Evolutionary conservation across 1,140 invertebrate species (phyloP).

Genomic region (Formica selysi): DNA sequence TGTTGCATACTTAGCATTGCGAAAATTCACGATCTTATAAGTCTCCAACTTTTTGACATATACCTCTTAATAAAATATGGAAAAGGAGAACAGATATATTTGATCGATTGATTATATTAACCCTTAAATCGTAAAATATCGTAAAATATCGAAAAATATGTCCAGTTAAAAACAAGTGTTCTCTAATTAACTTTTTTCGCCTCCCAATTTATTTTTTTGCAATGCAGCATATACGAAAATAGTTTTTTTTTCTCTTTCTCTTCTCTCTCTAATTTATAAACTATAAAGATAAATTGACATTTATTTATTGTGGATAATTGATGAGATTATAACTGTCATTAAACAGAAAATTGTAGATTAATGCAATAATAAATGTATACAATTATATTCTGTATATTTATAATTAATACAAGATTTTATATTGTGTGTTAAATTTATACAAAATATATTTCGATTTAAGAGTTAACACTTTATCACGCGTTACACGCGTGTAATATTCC

Average conservation of each 20-base stretch:
- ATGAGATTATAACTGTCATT: background rate
- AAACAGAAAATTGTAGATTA: background rate
- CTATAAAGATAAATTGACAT: background rate
- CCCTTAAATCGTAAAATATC: background rate
- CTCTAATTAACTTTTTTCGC: background rate
- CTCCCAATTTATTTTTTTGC: background rate
- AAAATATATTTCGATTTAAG: slow-evolving; percentile 8
- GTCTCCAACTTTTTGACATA: background rate
- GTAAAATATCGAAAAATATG: background rate
- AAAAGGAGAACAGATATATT: background rate
- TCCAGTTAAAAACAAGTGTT: background rate
- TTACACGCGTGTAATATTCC: background rate
- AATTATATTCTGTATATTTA: background rate
- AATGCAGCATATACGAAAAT: background rate
- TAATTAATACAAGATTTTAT: too few relatives aligned
- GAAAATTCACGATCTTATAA: background rate
- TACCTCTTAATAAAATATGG: background rate
- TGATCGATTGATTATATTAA: background rate
- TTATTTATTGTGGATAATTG: background rate
- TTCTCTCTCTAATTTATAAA: background rate
- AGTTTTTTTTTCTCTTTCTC: background rate
- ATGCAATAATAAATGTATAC: background rate
- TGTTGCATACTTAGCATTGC: too few relatives aligned
- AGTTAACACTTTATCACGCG: background rate
- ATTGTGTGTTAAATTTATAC: background rate